Conservation (phyloP, 2,113 vertebrate genomes). For the Ceyx cyanopectus region DNA sequence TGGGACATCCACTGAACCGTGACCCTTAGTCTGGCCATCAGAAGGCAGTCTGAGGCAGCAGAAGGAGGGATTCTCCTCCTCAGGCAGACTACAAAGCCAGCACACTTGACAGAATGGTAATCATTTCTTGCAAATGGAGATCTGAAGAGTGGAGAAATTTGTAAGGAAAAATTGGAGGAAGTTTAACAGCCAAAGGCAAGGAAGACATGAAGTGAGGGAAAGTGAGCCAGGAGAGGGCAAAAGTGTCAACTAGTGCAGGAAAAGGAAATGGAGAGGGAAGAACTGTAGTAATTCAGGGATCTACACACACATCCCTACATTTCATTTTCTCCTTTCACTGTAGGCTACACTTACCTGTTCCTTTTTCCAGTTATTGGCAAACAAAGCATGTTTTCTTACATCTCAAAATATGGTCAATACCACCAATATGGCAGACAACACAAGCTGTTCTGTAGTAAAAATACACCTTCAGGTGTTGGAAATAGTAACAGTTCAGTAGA, state of each 20-base stretch:
- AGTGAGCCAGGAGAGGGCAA: background rate
- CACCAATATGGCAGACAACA: background rate
- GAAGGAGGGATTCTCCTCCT: background rate
- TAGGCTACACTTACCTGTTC: background rate
- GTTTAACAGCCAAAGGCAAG: background rate
- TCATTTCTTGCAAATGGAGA: background rate
- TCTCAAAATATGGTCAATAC: background rate
- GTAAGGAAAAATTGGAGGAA: background rate
- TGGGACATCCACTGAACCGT: background rate
- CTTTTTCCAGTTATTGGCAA: background rate
- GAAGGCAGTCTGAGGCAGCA: accelerated
- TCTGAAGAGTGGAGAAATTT: background rate
- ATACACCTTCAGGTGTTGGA: background rate
- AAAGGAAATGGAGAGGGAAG: background rate
- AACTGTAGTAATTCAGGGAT: background rate
- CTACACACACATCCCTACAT: background rate
- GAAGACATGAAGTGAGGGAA: background rate
- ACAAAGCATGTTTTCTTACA: background rate
- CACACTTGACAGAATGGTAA: background rate
- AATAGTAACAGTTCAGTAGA: background rate
- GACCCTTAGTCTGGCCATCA: background rate
- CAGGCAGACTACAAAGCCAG: background rate
- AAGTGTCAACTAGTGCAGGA: background rate
- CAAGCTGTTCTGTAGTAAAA: background rate
- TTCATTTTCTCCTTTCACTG: background rate